Base-by-base conservation (phyloP, 2,888 invertebrate genomes). In the Pyralis farinalis region DNA sequence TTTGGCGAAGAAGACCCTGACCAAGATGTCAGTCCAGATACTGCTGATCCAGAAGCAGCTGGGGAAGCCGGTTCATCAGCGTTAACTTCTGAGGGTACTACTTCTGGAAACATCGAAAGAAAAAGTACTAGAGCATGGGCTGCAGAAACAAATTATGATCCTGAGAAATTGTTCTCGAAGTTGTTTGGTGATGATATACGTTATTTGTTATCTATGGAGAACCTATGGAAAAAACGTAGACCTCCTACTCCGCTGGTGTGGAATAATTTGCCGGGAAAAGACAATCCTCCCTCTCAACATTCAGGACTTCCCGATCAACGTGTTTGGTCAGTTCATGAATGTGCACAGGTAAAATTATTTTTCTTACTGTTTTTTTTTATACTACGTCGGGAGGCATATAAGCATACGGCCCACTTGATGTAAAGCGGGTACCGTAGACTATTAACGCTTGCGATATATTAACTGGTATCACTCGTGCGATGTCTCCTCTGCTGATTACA, bases 1-100 rank as follows among this genome's bases (percentile, higher is more conserved):
- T 99, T 98, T 89, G 99, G 99, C 0, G 98, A 98, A 82, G 94
- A 94, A 47, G 98, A 98, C 77, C 96, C 97, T 0, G 98, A 99
- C 29, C 85, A 99, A 68, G 99, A 99, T 75, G 98, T 99, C 1
- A 98, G 98, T 7, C 99, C 99, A 0, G 99, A 99, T 69, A 94
- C 97, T 0, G 97, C 95, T 11, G 98, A 99, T 84, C 98, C 98
- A 5, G 98, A 98, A 82, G 95, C 96, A 3, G 91, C 93, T 11
- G 94, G 94, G 54, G 87, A 90, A 31, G 94, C 94, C 3, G 94
- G 93, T 0, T 72, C 90, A 37, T 85, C 86, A 8, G 93, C 93
- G 10, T 58, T 92, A 28, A 71, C 81, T 5, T 62, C 82, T 0
- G 86, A 91, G 57, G 80, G 90, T 3, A 84, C 67, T 16, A 55